Evolutionary conservation across 2,888 invertebrate species (phyloP).

Genomic region (Syritta pipiens): DNA sequence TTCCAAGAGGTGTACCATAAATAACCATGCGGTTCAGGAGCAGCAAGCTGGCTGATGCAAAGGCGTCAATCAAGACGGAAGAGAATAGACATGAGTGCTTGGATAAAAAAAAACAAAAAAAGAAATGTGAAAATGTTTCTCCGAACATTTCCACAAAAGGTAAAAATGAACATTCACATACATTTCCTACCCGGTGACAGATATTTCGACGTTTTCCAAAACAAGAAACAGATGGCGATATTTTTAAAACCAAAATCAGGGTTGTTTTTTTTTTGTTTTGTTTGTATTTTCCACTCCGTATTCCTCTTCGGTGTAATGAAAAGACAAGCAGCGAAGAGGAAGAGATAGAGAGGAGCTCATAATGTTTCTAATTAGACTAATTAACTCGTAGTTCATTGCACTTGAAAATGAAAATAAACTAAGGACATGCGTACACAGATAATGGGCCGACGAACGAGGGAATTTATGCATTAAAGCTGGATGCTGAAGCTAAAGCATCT

Average conservation of each 20-base stretch:
- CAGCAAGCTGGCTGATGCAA: too few species aligned
- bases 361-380: slow-evolving; percentile 61
- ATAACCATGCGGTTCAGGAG: slow-evolving; percentile 36
- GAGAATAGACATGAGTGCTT: slow-evolving; percentile 13
- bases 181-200: slow-evolving; percentile 35
- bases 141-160: not conserved
- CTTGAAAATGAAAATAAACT: slow-evolving; percentile 65
- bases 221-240: slow-evolving; percentile 57
- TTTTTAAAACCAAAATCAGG: slow-evolving; percentile 43
- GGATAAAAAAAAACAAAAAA: too few species aligned
- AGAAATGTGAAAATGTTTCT: slow-evolving; percentile 13
- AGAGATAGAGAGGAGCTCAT: slow-evolving; percentile 12
- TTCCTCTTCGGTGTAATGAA: slow-evolving; percentile 22
- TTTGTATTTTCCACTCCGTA: not conserved
- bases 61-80: slow-evolving; percentile 47
- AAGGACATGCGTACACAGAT: slow-evolving; percentile 44
- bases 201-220: slow-evolving; percentile 35
- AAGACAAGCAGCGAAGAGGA: too few species aligned
- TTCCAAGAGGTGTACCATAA: not conserved
- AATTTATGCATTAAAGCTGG: slow-evolving; percentile 6
- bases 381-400: slow-evolving; percentile 64
- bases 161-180: not conserved
- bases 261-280: slow-evolving; percentile 18
- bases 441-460: not conserved
- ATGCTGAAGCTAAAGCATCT: too few species aligned